Conservation (phyloP, 1,140 invertebrate species). For the Magallana gigas region DNA sequence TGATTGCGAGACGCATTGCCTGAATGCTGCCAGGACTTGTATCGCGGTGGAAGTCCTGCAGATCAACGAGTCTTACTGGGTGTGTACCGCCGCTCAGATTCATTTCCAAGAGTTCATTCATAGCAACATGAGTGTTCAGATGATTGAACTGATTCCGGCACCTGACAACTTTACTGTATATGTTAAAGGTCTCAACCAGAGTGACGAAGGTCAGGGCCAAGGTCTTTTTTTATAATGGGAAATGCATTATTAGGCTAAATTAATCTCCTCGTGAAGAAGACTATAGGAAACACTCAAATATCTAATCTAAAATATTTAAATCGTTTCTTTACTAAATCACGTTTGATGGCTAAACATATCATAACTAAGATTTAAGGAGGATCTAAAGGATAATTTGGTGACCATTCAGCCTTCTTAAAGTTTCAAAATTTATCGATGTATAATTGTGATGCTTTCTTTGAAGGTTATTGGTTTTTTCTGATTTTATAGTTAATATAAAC, state of each 20-base stretch:
- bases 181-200: slow-evolving; percentile 4
- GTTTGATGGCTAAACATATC: too few relatives aligned
- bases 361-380: too few relatives aligned
- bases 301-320: too few relatives aligned
- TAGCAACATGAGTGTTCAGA: slow-evolving; percentile 9
- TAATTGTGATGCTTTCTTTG: background rate
- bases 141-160: background rate
- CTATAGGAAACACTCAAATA: too few relatives aligned
- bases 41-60: background rate
- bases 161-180: background rate
- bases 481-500: background rate
- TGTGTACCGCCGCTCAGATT: background rate
- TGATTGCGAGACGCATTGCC: background rate
- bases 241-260: too few relatives aligned
- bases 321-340: too few relatives aligned
- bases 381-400: too few relatives aligned
- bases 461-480: background rate
- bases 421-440: too few relatives aligned
- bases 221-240: background rate
- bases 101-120: background rate
- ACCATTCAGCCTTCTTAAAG: too few relatives aligned
- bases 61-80: background rate
- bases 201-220: background rate
- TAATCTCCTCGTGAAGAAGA: too few relatives aligned
- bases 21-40: background rate